Conservation (phyloP, 1,140 invertebrate species). For the Scaptomyza pallida region DNA sequence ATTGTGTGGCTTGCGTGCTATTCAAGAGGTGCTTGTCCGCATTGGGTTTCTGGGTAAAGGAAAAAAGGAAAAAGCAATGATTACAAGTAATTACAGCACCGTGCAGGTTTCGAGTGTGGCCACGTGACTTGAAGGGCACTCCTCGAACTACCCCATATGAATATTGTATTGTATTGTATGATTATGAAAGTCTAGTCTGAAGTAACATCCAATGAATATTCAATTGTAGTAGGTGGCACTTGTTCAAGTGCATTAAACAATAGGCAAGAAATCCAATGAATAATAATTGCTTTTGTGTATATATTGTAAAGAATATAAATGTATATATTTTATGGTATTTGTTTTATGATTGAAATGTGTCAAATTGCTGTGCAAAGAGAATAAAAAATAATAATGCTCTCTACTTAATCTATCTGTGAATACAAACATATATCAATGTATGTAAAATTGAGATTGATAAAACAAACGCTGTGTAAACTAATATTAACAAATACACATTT, state of each 20-base stretch:
- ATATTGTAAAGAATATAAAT: slow-evolving; percentile 42
- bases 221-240: not conserved
- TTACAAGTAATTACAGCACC: slow-evolving; percentile 58
- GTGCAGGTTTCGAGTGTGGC: slow-evolving; percentile 45
- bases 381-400: too few species aligned
- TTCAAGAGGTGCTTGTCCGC: slow-evolving; percentile 44
- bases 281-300: slow-evolving; percentile 57
- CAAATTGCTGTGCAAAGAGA: slow-evolving; percentile 62
- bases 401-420: slow-evolving; percentile 7
- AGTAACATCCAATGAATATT: not conserved
- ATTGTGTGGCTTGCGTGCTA: slow-evolving; percentile 51
- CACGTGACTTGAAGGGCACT: slow-evolving; percentile 56
- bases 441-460: slow-evolving; percentile 45
- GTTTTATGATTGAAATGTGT: slow-evolving; percentile 85
- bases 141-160: slow-evolving; percentile 16
- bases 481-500: slow-evolving; percentile 70
- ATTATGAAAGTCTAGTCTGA: not conserved
- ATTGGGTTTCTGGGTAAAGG: not conserved
- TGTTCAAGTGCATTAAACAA: slow-evolving; percentile 1
- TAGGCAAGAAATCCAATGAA: slow-evolving; percentile 55
- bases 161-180: not conserved
- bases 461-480: slow-evolving; percentile 50
- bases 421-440: slow-evolving; percentile 7
- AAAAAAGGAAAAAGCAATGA: slow-evolving; percentile 50
- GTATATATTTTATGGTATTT: slow-evolving; percentile 74